Base-by-base conservation (phyloP, 2,113 vertebrate genomes). In the Anoura caudifer region DNA sequence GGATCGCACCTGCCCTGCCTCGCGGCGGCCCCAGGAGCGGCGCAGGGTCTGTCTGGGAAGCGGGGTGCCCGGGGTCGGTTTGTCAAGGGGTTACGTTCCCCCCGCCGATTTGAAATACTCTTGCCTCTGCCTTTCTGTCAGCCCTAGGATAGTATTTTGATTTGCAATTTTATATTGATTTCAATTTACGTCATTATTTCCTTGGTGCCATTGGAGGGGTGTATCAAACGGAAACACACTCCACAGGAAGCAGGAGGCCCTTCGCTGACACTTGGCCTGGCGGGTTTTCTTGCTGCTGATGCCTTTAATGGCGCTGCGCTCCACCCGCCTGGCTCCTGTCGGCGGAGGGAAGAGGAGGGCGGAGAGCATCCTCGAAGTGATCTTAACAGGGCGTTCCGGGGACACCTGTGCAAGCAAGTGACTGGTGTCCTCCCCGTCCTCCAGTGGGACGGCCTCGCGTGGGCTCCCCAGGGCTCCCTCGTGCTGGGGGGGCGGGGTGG, bases 81-180 rank as follows among this genome's bases (percentile, higher is more conserved):
- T 28, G 2, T 31, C 94, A 91, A 65, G 85, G 76, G 73, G 73
- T 90, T 77, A 12, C 73, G 94, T 41, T 0, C 17, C 38, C 38
- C 20, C 3, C 80, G 59, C 3, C 80, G 59, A 80, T 91, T 84
- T 94, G 83, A 96, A 93, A 92, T 56, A 6, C 45, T 92, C 47
- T 88, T 87, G 41, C 38, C 73, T 77, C 85, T 94, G 31, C 95
- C 65, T 88, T 87, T 91, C 73, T 96, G 67, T 92, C 96, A 94
- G 31, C 61, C 75, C 31, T 61, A 52, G 79, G 67, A 43, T 73
- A 14, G 70, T 47, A 87, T 69, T 97, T 97, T 92, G 65, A 43
- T 75, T 75, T 56, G 94, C 93, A 1, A 2, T 91, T 97, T 97
- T 97, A 72, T 94, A 96, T 52, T 56, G 96, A 84, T 84, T 97